Base-by-base conservation (phyloP, 2,888 invertebrate species). In the Therioaphis trifolii region DNA sequence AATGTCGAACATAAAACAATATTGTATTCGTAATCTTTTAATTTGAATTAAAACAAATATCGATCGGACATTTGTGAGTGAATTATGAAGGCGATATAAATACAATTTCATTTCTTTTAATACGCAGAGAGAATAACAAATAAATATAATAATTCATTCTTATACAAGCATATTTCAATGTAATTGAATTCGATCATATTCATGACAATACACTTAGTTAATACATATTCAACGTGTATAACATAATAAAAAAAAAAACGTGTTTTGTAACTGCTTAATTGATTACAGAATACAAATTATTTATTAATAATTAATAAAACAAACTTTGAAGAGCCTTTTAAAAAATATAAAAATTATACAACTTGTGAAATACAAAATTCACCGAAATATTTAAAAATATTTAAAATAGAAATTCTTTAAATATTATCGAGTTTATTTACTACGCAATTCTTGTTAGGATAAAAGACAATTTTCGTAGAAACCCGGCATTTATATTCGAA, bases 271-370 rank as follows among this genome's bases (percentile, higher is more conserved):
- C 40, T 21, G 21, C n/a, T 24, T 9, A 24, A 15, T 24, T 21
- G 49, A 27, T 11, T 18, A n/a, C 21, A 55, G 74, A 74, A 74
- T 74, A 74, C 40, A 55, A 74, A 74, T 74, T n/a, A n/a, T n/a
- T n/a, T n/a, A n/a, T n/a, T n/a, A n/a, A n/a, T n/a, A n/a, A n/a
- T n/a, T 21, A 55, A 40, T 24, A 21, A 58, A 9, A 40, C 35
- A 21, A 55, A 74, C 40, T 55, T 74, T 55, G 55, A 40, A 40
- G 5, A 11, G n/a, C 4, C 29, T 35, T 74, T 74, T n/a, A 46
- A 12, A 14, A 3, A n/a, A n/a, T n/a, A n/a, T n/a, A n/a, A n/a
- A n/a, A n/a, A n/a, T n/a, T n/a, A n/a, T n/a, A n/a, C n/a, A n/a
- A n/a, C n/a, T n/a, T n/a, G n/a, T n/a, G n/a, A n/a, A n/a, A n/a